Evolutionary conservation across 2,113 vertebrate genomes (phyloP).

Genomic region (Microtus montanus): DNA sequence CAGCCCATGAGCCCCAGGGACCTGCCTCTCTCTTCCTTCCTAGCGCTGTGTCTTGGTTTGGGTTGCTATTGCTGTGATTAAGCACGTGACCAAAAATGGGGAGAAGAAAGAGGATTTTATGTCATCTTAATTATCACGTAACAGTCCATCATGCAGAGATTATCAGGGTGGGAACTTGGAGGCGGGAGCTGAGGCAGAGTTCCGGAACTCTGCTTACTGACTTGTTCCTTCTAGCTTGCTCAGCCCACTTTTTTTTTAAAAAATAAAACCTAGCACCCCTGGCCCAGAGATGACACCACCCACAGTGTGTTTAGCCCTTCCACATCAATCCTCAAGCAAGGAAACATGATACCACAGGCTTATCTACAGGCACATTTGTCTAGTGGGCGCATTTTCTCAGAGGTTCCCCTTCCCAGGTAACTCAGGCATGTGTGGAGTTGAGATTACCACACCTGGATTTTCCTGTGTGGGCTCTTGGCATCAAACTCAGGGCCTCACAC

Average conservation of each 20-base stretch:
- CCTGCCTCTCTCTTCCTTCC: neutral
- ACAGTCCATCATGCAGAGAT: neutral
- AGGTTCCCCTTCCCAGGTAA: neutral
- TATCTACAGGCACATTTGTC: neutral
- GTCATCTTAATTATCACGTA: neutral
- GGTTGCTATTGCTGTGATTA: neutral
- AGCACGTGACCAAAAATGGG: neutral
- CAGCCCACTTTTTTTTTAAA: neutral
- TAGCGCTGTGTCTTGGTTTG: neutral
- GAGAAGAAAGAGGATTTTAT: neutral
- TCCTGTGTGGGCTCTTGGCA: neutral
- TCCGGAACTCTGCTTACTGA: neutral
- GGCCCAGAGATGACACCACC: neutral
- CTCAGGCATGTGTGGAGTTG: neutral
- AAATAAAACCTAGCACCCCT: neutral
- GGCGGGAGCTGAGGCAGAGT: neutral
- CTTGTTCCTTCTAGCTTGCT: neutral
- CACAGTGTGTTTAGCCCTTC: neutral
- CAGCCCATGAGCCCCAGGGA: neutral
- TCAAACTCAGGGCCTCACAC: neutral
- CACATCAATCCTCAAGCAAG: neutral
- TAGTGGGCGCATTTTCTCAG: neutral
- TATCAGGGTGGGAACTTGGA: neutral
- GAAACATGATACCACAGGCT: neutral
- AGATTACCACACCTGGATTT: neutral